Evolutionary conservation across 2,888 invertebrate species (phyloP).

Genomic region (Nomada hirtipes): DNA sequence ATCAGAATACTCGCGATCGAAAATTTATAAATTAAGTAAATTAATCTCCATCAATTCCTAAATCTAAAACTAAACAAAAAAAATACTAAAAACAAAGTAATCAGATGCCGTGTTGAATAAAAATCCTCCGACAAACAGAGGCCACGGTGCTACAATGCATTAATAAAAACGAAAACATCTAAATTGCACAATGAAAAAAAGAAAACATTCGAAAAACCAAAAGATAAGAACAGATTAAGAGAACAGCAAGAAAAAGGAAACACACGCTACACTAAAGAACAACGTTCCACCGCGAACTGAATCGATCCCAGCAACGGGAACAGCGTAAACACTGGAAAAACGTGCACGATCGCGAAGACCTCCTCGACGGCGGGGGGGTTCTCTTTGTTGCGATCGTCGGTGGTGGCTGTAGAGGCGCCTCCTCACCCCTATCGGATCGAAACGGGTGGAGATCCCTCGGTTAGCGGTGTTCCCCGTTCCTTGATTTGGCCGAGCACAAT

Average conservation of each 20-base stretch:
- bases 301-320: conserved; percentile 4
- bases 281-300: background rate
- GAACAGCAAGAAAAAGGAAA: background rate
- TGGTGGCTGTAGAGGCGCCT: conserved; percentile 33
- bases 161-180: too few species aligned
- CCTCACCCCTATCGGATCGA: conserved; percentile 53
- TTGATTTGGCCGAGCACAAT: conserved; percentile 81
- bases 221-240: background rate
- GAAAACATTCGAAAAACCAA: too few species aligned
- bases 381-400: conserved; percentile 37
- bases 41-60: too few species aligned
- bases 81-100: too few species aligned
- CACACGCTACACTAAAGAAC: background rate
- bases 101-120: too few species aligned
- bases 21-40: too few species aligned
- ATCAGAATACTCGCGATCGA: too few species aligned
- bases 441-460: conserved; percentile 60
- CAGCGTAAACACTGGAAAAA: conserved; percentile 23
- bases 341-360: conserved; percentile 28
- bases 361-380: conserved; percentile 1
- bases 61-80: too few species aligned
- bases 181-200: background rate
- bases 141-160: too few species aligned
- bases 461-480: conserved; percentile 68
- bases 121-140: too few species aligned